Evolutionary conservation across 2,888 invertebrate genomes (phyloP).

Genomic region (Cephus runcator): DNA sequence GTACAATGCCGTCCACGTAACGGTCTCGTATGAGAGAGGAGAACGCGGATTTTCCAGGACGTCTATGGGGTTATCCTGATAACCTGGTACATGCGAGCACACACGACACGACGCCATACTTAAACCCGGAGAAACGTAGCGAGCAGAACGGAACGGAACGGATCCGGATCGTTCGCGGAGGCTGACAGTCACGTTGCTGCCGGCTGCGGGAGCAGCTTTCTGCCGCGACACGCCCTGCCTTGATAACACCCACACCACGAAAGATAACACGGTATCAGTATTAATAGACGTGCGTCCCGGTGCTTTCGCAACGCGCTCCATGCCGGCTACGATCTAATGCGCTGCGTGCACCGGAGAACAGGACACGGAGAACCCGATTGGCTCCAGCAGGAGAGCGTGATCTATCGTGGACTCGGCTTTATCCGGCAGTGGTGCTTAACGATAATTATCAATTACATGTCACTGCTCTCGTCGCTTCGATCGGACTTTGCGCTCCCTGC

Average conservation of each 20-base stretch:
- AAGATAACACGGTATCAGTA: slow-evolving; percentile 51
- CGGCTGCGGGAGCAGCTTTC: slow-evolving; percentile 43
- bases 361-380: slow-evolving; percentile 26
- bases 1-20: not conserved
- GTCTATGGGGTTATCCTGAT: slow-evolving; percentile 32
- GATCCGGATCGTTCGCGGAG: slow-evolving; percentile 45
- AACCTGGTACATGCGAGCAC: slow-evolving; percentile 20
- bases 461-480: slow-evolving; percentile 8
- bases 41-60: not conserved
- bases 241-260: slow-evolving; percentile 65
- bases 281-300: slow-evolving; percentile 61
- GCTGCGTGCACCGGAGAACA: slow-evolving; percentile 17
- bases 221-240: slow-evolving; percentile 62
- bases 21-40: not conserved
- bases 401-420: slow-evolving; percentile 16
- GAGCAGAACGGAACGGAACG: slow-evolving; percentile 39
- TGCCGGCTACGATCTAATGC: not conserved
- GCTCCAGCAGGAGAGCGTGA: slow-evolving; percentile 10
- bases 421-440: slow-evolving; percentile 28
- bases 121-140: slow-evolving; percentile 12
- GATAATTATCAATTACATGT: slow-evolving; percentile 42
- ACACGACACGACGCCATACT: slow-evolving; percentile 8
- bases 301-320: slow-evolving; percentile 34
- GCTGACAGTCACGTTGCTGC: slow-evolving; percentile 54
- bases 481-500: not conserved